A percentile compares a stretch with the other conserved stretches of the same genome.
Conservation (phyloP, 2,113 vertebrate species). For the Athene cunicularia region DNA sequence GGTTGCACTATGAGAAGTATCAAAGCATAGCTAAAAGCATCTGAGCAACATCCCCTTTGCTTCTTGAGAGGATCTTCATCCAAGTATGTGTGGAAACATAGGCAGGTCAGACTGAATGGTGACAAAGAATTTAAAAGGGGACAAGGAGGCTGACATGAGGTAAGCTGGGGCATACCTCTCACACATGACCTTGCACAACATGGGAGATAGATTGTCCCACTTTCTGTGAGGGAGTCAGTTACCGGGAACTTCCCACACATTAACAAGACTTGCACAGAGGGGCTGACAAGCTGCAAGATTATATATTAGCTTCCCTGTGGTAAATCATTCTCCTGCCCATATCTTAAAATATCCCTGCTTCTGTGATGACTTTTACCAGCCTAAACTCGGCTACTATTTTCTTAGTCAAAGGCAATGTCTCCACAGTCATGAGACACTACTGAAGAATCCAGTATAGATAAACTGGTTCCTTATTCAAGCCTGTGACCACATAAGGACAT, state of each 20-base stretch:
- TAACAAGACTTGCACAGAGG: background rate
- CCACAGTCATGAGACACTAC: background rate
- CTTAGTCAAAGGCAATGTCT: background rate
- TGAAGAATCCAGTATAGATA: background rate
- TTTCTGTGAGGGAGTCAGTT: background rate
- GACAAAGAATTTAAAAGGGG: background rate
- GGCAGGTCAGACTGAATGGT: background rate
- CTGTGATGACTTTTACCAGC: background rate
- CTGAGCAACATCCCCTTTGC: background rate
- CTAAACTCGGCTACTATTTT: background rate
- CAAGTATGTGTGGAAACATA: fast-evolving
- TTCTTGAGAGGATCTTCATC: background rate
- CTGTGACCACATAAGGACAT: background rate
- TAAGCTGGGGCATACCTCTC: background rate
- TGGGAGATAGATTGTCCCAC: fast-evolving
- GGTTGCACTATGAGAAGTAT: background rate
- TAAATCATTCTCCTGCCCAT: fast-evolving
- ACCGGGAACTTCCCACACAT: background rate
- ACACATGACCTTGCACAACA: background rate
- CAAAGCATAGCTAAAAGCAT: background rate
- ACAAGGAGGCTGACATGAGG: background rate
- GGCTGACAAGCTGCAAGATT: background rate
- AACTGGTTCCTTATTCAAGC: background rate
- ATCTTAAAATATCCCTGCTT: background rate
- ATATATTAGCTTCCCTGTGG: background rate